These are phyloP conservation scores for Trichogramma pretiosum DNA, from an alignment of 1,140 invertebrate species.

Conservation along the genomic window DNA sequence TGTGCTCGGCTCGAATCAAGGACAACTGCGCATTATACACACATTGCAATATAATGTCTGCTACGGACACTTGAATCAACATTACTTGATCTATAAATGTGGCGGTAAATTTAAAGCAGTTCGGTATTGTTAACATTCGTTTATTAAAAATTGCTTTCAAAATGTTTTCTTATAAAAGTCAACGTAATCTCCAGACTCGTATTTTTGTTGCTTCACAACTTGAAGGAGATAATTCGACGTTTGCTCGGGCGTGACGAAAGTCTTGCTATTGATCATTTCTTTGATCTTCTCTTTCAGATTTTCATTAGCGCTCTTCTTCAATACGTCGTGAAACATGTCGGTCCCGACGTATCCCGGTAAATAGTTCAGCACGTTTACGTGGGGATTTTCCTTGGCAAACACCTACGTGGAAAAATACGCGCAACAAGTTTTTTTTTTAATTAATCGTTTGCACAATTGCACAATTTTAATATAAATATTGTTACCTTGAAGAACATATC, in stretches of 20 bases:
- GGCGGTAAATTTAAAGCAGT: slow-evolving; percentile 3
- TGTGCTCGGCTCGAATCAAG: not conserved
- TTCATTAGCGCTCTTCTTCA: slow-evolving; percentile 49
- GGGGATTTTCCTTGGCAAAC: slow-evolving; percentile 72
- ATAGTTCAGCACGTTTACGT: slow-evolving; percentile 77
- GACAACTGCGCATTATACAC: not conserved
- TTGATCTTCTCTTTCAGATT: slow-evolving; percentile 56
- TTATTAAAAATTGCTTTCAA: not conserved
- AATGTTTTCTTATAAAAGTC: slow-evolving; percentile 69
- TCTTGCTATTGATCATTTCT: slow-evolving; percentile 47
- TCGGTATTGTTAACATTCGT: not conserved
- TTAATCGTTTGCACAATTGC: not conserved
- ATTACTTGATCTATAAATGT: not conserved
- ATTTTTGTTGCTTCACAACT: slow-evolving; percentile 62
- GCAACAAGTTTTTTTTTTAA: not conserved
- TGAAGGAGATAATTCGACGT: slow-evolving; percentile 69
- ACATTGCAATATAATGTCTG: not conserved
- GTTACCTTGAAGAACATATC: slow-evolving; percentile 80
- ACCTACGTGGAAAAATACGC: slow-evolving; percentile 30
- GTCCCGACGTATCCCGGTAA: slow-evolving; percentile 88
- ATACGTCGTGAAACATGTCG: slow-evolving; percentile 68
- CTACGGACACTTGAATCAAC: no score
- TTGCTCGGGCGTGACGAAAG: slow-evolving; percentile 60
- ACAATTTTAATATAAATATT: not conserved
- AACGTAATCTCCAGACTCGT: slow-evolving; percentile 71